phyloP scores from a whole-genome alignment of 2,797 vertebrate genomes.

The Cynodonichthys magdalenae region DNA sequence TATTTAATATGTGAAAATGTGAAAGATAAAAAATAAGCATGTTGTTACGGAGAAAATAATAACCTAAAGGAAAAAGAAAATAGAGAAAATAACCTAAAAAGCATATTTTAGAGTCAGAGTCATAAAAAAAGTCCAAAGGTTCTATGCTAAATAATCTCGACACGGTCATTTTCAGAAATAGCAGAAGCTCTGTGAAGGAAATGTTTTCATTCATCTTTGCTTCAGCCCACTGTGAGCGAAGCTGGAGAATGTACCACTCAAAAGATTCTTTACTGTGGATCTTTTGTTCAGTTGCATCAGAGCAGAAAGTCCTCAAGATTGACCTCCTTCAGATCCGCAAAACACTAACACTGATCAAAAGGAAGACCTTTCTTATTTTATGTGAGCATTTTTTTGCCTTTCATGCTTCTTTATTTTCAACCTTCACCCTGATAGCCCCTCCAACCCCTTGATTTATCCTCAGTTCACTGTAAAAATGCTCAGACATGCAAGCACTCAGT shows the following conservation, averaged over 20 bases:
- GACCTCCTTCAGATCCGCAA: conserved; percentile 30
- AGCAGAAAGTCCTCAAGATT: conserved; percentile 43
- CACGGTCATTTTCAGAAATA: conserved; percentile 39
- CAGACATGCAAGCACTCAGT: conserved; percentile 30
- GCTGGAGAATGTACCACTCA: conserved; percentile 35
- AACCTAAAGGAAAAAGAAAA: too few species aligned
- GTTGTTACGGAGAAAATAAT: too few species aligned
- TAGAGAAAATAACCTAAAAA: too few species aligned
- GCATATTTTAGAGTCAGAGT: too few species aligned
- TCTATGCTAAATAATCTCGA: conserved; percentile 54
- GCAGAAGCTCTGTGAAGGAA: conserved; percentile 37
- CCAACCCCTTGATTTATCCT: conserved; percentile 21
- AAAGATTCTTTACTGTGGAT: conserved; percentile 34
- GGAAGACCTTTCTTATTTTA: conserved; percentile 5
- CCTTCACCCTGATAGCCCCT: conserved; percentile 28
- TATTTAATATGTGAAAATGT: too few species aligned
- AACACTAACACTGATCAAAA: conserved; percentile 55
- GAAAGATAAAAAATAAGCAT: too few species aligned
- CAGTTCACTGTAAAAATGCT: conserved; percentile 30
- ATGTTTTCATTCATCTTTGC: conserved; percentile 47
- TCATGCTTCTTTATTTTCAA: conserved; percentile 31
- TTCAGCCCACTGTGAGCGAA: conserved; percentile 39
- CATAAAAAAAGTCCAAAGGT: too few species aligned
- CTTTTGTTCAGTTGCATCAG: conserved; percentile 63
- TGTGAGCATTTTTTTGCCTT: conserved; percentile 30